Evolutionary conservation across 2,797 vertebrate species (phyloP).

Genomic region (Bradypus variegatus): DNA sequence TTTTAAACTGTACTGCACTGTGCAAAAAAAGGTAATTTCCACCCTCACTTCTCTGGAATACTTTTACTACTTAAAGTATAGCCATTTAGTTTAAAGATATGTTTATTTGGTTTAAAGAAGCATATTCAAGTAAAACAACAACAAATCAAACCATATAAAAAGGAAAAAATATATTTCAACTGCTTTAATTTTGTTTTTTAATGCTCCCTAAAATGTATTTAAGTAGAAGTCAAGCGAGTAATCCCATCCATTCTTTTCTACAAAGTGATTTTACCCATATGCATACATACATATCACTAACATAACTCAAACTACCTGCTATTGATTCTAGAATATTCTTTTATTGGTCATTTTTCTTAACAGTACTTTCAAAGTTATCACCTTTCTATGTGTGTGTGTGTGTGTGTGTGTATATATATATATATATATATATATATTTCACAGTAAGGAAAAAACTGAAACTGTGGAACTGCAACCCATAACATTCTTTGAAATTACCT

Average conservation of each 20-base stretch:
- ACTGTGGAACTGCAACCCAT: no score
- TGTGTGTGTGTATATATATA: no score
- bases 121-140: background rate
- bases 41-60: background rate
- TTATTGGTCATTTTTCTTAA: background rate
- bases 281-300: background rate
- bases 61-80: background rate
- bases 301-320: background rate
- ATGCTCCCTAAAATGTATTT: slow-evolving; percentile 11
- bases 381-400: no score
- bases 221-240: slow-evolving; percentile 12
- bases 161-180: background rate
- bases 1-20: background rate
- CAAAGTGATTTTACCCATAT: background rate
- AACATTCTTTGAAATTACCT: no score
- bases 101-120: background rate
- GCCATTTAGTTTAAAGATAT: background rate
- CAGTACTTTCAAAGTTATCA: background rate
- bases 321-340: background rate
- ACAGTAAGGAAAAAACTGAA: no score
- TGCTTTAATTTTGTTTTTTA: slow-evolving; percentile 7
- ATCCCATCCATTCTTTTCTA: background rate
- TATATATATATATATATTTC: no score
- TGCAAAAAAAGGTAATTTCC: background rate
- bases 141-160: background rate